Conservation (phyloP, 2,888 invertebrate species). For the Osmoderma eremita region DNA sequence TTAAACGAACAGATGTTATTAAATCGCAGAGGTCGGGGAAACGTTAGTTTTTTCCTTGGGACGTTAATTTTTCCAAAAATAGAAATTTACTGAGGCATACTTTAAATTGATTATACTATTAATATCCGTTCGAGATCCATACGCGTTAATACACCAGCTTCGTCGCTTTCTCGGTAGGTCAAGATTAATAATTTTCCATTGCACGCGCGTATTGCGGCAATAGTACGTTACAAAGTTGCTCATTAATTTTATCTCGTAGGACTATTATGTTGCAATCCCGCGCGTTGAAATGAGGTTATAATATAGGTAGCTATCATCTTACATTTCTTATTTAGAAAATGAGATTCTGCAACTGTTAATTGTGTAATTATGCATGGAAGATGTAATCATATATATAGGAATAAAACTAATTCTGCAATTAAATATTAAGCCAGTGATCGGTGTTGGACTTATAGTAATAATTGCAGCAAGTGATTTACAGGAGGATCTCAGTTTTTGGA, state of each 20-base stretch:
- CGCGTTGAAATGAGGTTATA: too few species aligned
- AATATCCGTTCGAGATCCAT: neutral
- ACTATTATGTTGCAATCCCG: neutral
- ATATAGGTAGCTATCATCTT: too few species aligned
- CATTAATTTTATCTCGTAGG: slow-evolving; percentile 1
- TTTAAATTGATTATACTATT: slow-evolving; percentile 9
- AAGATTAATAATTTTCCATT: neutral
- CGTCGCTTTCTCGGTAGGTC: neutral
- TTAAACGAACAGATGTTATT: slow-evolving; percentile 22
- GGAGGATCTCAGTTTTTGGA: too few species aligned
- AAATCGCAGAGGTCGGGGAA: neutral
- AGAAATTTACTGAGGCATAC: neutral
- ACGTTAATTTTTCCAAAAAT: neutral
- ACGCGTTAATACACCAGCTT: neutral
- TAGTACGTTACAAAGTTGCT: neutral
- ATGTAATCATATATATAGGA: too few species aligned
- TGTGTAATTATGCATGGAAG: too few species aligned
- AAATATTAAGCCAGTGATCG: too few species aligned
- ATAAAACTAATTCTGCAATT: too few species aligned
- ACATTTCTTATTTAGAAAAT: too few species aligned
- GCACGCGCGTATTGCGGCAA: neutral
- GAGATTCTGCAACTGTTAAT: too few species aligned
- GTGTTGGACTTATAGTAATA: too few species aligned
- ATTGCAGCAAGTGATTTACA: too few species aligned
- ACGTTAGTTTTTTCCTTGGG: neutral